These are phyloP conservation scores for Axis porcinus DNA, from an alignment of 2,113 vertebrate species.

Conservation along the genomic window DNA sequence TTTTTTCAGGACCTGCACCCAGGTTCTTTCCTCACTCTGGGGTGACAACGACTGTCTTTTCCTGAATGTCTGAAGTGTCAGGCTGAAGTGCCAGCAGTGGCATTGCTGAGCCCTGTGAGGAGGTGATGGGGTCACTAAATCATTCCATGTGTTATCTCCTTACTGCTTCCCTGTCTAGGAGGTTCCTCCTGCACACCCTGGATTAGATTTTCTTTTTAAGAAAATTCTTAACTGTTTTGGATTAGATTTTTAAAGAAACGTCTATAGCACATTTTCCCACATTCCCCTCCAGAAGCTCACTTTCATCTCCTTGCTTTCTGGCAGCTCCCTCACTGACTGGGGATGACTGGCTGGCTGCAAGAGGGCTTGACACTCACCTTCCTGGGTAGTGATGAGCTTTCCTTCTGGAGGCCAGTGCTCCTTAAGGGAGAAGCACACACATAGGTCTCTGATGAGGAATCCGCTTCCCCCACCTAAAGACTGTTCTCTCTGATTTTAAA, in stretches of 20 bases:
- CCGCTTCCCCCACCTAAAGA: not conserved
- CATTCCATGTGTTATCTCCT: not conserved
- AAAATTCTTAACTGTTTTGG: not conserved
- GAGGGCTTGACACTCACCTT: not conserved
- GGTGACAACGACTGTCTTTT: not conserved
- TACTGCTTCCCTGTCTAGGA: not conserved
- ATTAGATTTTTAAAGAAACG: not conserved
- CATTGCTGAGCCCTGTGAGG: not conserved
- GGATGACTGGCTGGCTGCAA: not conserved
- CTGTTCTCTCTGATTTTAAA: conserved; percentile 36
- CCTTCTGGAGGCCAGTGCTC: not conserved
- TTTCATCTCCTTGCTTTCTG: not conserved
- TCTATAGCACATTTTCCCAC: conserved; percentile 43
- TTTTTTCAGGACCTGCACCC: not conserved
- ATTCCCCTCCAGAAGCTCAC: not conserved
- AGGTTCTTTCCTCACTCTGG: not conserved
- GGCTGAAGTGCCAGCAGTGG: not conserved
- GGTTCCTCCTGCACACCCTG: not conserved
- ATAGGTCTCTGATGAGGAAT: not conserved
- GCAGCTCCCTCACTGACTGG: rapidly evolving
- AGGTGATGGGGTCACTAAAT: not conserved
- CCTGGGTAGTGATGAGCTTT: not conserved
- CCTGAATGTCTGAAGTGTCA: not conserved
- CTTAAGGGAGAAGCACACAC: not conserved
- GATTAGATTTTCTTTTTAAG: not conserved